Conservation (phyloP, 1,140 invertebrate genomes). For the Chrysoperla carnea region DNA sequence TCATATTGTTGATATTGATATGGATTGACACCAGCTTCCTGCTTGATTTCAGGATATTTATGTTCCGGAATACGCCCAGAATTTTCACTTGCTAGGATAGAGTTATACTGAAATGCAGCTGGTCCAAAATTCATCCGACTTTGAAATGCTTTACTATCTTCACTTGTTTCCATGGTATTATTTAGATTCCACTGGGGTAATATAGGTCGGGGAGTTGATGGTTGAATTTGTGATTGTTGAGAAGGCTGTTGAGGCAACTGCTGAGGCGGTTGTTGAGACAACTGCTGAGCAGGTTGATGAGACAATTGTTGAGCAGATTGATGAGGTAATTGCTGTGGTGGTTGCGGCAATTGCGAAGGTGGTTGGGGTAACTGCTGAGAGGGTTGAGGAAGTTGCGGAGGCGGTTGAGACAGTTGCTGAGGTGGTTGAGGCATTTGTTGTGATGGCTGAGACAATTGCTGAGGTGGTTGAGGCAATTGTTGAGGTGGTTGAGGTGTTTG, state of each 20-base stretch:
- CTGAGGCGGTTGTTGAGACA: not conserved
- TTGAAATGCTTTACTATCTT: slow-evolving; percentile 29
- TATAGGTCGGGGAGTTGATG: slow-evolving; percentile 8
- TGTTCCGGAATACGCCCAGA: slow-evolving; percentile 12
- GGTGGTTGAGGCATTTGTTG: too few relatives aligned
- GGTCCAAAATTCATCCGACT: slow-evolving; percentile 31
- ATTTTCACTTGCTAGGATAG: not conserved
- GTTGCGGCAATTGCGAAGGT: too few relatives aligned
- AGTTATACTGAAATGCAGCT: slow-evolving; percentile 28
- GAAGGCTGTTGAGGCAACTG: slow-evolving; percentile 12
- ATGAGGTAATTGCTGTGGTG: too few relatives aligned
- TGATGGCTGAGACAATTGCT: too few relatives aligned
- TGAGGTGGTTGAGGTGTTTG: too few relatives aligned
- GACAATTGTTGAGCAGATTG: too few relatives aligned
- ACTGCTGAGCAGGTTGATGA: slow-evolving; percentile 16
- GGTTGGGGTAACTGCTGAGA: too few relatives aligned
- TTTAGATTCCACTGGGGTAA: slow-evolving; percentile 22
- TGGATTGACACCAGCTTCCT: slow-evolving; percentile 14
- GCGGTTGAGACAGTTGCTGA: too few relatives aligned
- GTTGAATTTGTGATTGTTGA: slow-evolving; percentile 17
- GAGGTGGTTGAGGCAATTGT: too few relatives aligned
- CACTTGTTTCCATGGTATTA: slow-evolving; percentile 20
- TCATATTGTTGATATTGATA: not conserved
- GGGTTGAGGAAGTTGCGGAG: too few relatives aligned
- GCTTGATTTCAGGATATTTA: slow-evolving; percentile 19